A percentile compares a stretch with the other conserved stretches of the same genome.
phyloP scores from a whole-genome alignment of 2,888 invertebrate species.

The Ochropleura plecta region DNA sequence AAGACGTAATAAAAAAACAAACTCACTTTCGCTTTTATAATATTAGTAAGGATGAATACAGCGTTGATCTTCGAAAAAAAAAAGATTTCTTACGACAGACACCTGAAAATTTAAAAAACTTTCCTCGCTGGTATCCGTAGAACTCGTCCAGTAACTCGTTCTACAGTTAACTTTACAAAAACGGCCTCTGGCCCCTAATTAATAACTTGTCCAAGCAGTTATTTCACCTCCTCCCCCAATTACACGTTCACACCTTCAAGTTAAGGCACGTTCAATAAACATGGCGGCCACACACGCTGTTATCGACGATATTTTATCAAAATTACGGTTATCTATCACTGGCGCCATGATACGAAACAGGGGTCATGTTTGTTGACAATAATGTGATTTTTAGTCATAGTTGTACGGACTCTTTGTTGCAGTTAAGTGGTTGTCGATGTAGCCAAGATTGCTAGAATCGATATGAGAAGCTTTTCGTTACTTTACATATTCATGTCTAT shows the following conservation, averaged over 20 bases:
- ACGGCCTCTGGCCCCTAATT: conserved; percentile 18
- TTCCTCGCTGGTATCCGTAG: not conserved
- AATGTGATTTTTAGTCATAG: conserved; percentile 9
- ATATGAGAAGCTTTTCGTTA: not conserved
- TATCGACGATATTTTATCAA: conserved; percentile 53
- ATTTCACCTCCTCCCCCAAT: conserved; percentile 31
- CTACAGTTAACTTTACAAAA: conserved; percentile 12
- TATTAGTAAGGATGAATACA: no score
- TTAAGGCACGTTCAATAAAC: conserved; percentile 45
- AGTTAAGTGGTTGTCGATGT: conserved; percentile 2
- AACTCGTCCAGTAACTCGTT: not conserved
- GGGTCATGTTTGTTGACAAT: conserved; percentile 26
- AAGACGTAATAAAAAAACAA: no score
- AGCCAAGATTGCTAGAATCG: not conserved
- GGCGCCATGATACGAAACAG: not conserved
- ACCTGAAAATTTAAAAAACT: not conserved
- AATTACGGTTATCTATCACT: conserved; percentile 47
- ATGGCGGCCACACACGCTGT: conserved; percentile 29
- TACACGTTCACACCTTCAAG: conserved; percentile 30
- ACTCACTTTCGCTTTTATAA: no score
- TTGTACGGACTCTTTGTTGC: not conserved
- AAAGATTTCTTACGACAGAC: not conserved
- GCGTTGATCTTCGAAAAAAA: not conserved
- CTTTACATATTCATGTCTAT: not conserved
- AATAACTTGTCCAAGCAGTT: conserved; percentile 15